phyloP scores from a whole-genome alignment of 2,888 invertebrate species.

The Nomada goodeniana region DNA sequence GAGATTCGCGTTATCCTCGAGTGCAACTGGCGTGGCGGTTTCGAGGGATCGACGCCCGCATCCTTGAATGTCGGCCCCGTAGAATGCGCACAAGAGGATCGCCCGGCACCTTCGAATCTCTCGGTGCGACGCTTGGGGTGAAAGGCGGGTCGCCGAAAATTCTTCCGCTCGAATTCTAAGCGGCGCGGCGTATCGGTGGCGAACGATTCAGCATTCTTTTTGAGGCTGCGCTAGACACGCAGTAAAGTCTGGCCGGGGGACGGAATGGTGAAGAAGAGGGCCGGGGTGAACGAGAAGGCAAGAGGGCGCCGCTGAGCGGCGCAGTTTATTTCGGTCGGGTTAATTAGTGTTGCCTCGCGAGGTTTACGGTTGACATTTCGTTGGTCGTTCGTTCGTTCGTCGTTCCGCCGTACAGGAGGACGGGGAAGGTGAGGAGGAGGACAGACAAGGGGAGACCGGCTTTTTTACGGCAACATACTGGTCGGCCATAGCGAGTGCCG shows the following conservation, averaged over 20 bases:
- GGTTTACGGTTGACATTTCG: constrained; percentile 84
- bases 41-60: constrained; percentile 9
- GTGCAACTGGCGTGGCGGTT: neutral
- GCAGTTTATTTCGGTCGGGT: constrained; percentile 84
- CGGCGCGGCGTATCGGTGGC: constrained; percentile 13
- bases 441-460: constrained; percentile 73
- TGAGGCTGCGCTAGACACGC: constrained; percentile 40
- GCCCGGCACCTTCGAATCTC: neutral
- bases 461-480: constrained; percentile 82
- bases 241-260: constrained; percentile 27
- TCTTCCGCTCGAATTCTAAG: constrained; percentile 24
- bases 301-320: constrained; percentile 71
- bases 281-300: constrained; percentile 49
- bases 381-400: constrained; percentile 76
- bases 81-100: neutral
- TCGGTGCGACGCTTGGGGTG: neutral
- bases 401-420: constrained; percentile 65
- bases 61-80: constrained; percentile 4
- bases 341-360: constrained; percentile 84
- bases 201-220: constrained; percentile 50
- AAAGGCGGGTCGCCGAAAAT: constrained; percentile 37
- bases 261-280: constrained; percentile 39
- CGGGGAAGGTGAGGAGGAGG: constrained; percentile 65
- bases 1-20: neutral
- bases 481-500: constrained; percentile 77